Evolutionary conservation across 2,113 vertebrate genomes (phyloP), one percentile per base, ranked within the genome.

Genomic region (Myotis yumanensis): DNA sequence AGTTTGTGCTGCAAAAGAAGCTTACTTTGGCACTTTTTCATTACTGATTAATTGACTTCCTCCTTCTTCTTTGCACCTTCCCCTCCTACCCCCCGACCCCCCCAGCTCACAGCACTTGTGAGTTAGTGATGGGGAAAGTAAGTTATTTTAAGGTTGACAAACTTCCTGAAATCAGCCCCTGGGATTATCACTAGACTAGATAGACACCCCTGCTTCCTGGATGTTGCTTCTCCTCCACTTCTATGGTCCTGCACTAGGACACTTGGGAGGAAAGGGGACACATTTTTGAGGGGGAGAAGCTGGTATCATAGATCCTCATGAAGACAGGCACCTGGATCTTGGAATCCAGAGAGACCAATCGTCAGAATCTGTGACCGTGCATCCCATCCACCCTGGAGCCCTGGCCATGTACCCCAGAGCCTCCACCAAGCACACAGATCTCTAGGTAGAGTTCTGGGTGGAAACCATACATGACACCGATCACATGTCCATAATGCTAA

Each of bases 91-190:
- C 52, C 46, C 51, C 51, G 37, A 37, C 14, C 23, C 22, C 2
- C 59, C 22, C 59, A 69, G 59, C 59, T 62, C 71, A 37, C 40
- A 64, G 68, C n/a, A 81, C 59, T 32, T 57, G 62, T 85, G 69
- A 90, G 68, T 16, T 68, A 83, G 10, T 72, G 85, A 81, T 72
- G 52, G 51, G 57, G 54, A 76, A 93, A 93, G 72, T 77, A 62
- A 46, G 71, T 73, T 89, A 77, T 72, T 92, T 88, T 91, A 76
- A 84, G 72, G 51, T 51, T 85, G 76, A 57, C n/a, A 80, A n/a
- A n/a, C 11, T 75, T 76, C 37, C 17, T 52, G 37, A 85, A 72
- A n/a, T 71, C 57, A 66, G 51, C 30, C 52, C 25, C 0, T 1
- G 46, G 37, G 69, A 76, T 46, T 48, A 25, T 77, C n/a, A 59